phyloP scores from a whole-genome alignment of 2,797 vertebrate species.

The Pogoniulus pusillus region DNA sequence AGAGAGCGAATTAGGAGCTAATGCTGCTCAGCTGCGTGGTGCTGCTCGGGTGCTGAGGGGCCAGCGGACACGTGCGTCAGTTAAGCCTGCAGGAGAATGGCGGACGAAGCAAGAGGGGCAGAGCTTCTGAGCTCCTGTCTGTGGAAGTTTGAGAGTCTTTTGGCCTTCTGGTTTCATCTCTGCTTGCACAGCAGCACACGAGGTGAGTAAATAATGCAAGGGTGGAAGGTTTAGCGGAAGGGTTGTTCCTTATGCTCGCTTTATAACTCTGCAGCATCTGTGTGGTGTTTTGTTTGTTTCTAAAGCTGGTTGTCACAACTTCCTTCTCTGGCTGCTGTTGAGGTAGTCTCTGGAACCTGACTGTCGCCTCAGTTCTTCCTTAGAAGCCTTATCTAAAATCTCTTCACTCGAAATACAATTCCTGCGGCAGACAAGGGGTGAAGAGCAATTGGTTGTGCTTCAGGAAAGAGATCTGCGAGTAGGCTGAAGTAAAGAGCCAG shows the following conservation, averaged over 20 bases:
- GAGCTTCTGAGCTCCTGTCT: background rate
- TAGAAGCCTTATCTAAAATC: background rate
- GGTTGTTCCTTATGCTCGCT: background rate
- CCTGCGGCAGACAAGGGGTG: background rate
- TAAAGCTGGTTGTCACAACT: background rate
- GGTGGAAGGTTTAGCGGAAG: background rate
- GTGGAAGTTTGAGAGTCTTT: background rate
- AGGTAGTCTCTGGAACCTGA: background rate
- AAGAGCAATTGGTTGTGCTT: background rate
- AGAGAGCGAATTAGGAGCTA: background rate
- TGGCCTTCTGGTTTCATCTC: background rate
- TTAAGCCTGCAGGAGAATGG: background rate
- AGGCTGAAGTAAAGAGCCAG: background rate
- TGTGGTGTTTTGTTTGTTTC: background rate
- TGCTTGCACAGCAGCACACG: background rate
- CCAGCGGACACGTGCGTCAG: no score
- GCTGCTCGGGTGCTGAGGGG: background rate
- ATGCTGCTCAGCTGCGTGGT: background rate
- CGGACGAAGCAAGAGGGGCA: background rate
- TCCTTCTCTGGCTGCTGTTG: background rate
- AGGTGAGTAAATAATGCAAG: background rate
- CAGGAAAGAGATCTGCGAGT: background rate
- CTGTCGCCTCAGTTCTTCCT: background rate
- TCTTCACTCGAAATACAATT: background rate
- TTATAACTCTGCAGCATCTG: background rate